A percentile compares a stretch with the other conserved stretches of the same genome.
These are phyloP conservation scores for Bugula neritina DNA, from an alignment of 2,888 invertebrate genomes.

Conservation along the genomic window DNA sequence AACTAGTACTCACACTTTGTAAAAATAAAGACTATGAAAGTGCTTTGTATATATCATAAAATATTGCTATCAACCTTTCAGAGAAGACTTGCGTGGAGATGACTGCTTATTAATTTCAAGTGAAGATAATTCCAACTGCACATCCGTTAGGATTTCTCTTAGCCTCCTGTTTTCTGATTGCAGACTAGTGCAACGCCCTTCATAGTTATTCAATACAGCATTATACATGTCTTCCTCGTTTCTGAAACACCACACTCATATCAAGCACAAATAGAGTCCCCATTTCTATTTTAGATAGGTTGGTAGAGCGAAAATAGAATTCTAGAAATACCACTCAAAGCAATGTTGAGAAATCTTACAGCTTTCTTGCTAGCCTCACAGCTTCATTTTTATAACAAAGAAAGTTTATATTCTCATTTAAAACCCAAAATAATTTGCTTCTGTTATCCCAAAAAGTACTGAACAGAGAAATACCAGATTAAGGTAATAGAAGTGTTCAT, in stretches of 20 bases:
- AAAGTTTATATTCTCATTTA: too few species aligned
- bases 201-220: conserved; percentile 41
- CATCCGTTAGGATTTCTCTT: conserved; percentile 39
- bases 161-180: conserved; percentile 44
- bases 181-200: conserved; percentile 43
- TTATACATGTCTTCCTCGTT: conserved; percentile 46
- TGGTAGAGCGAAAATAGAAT: too few species aligned
- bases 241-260: conserved; percentile 31
- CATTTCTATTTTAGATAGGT: too few species aligned
- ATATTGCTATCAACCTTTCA: too few species aligned
- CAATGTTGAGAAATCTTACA: too few species aligned
- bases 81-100: neutral
- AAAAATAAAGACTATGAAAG: neutral
- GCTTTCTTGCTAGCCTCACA: too few species aligned
- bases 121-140: conserved; percentile 37
- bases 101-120: neutral
- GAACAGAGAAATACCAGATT: too few species aligned
- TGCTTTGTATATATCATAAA: neutral
- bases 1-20: too few species aligned
- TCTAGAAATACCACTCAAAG: too few species aligned
- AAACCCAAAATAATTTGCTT: too few species aligned
- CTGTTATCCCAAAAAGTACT: too few species aligned
- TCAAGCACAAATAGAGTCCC: neutral
- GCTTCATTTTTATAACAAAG: too few species aligned
- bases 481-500: neutral